phyloP scores from a whole-genome alignment of 1,140 invertebrate species.

The Drosophila sucinea region DNA sequence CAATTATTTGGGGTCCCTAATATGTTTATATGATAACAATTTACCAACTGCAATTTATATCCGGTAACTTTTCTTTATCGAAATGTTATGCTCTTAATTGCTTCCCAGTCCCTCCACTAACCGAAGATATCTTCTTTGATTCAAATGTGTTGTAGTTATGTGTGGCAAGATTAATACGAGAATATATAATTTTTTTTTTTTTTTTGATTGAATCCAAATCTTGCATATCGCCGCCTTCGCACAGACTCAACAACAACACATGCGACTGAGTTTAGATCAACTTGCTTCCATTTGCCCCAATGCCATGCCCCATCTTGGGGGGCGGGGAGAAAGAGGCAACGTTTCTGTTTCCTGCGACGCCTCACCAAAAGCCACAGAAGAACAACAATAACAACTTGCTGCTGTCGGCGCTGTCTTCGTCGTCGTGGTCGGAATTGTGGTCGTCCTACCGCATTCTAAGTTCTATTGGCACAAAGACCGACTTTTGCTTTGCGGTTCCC shows the following conservation, averaged over 20 bases:
- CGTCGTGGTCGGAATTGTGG: conserved; percentile 5
- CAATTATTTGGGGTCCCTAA: too few species aligned
- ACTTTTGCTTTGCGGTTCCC: conserved; percentile 64
- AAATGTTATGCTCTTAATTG: too few species aligned
- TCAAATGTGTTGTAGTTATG: conserved; percentile 55
- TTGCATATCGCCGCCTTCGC: conserved; percentile 71
- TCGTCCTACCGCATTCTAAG: conserved; percentile 78
- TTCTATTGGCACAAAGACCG: conserved; percentile 80
- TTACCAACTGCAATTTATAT: too few species aligned
- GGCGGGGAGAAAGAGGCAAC: neutral
- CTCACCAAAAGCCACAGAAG: conserved; percentile 15
- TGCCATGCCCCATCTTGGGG: conserved; percentile 21
- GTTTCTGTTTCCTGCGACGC: conserved; percentile 55
- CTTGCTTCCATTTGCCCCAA: conserved; percentile 51
- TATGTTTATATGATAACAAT: too few species aligned
- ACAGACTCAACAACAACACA: conserved; percentile 38
- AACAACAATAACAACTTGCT: conserved; percentile 31
- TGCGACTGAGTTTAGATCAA: conserved; percentile 58
- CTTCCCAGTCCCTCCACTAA: neutral
- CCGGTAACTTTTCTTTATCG: too few species aligned
- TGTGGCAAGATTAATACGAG: conserved; percentile 3
- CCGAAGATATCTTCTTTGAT: neutral
- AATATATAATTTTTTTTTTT: neutral
- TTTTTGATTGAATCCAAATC: conserved; percentile 58
- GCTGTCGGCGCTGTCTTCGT: conserved; percentile 19